Conservation (phyloP, 92 coral and sea anemone species). For the Siderastrea radians region DNA sequence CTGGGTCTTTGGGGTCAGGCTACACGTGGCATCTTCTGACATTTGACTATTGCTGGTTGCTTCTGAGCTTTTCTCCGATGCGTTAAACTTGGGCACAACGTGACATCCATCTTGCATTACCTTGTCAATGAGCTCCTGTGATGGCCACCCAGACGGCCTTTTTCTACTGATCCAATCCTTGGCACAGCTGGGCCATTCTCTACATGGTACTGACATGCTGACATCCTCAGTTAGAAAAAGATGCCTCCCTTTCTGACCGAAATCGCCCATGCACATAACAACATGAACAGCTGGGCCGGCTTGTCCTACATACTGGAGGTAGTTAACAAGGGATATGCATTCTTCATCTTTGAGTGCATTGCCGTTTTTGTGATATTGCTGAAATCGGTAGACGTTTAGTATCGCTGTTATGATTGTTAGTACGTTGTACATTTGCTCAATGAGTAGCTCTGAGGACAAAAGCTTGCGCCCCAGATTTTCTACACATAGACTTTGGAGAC, state of each 20-base stretch:
- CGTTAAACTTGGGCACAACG: conserved; percentile 73
- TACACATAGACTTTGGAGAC: conserved; percentile 40
- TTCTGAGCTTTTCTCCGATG: conserved; percentile 27
- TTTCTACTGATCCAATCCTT: conserved; percentile 57
- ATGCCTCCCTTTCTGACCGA: conserved; percentile 22
- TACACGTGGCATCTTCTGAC: conserved; percentile 30
- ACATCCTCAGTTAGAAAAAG: conserved; percentile 72
- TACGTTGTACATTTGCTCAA: conserved; percentile 59
- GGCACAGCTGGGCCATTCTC: conserved; percentile 75
- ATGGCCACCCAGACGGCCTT: conserved; percentile 71
- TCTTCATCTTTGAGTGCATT: conserved; percentile 3
- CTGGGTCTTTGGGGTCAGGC: conserved; percentile 39
- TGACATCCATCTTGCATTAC: conserved; percentile 68
- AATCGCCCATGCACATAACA: conserved; percentile 50
- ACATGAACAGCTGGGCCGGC: conserved; percentile 77
- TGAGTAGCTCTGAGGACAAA: conserved; percentile 59
- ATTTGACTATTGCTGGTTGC: background rate
- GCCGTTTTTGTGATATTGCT: conserved; percentile 10
- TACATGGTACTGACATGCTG: conserved; percentile 70
- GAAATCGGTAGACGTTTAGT: conserved; percentile 43
- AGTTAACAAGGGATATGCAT: conserved; percentile 6
- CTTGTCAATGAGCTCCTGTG: conserved; percentile 54
- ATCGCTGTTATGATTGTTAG: conserved; percentile 56
- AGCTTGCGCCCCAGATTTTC: conserved; percentile 9
- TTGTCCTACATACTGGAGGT: conserved; percentile 62